These are phyloP conservation scores for Pitangus sulphuratus DNA, from an alignment of 2,797 vertebrate species.

Conservation along the genomic window DNA sequence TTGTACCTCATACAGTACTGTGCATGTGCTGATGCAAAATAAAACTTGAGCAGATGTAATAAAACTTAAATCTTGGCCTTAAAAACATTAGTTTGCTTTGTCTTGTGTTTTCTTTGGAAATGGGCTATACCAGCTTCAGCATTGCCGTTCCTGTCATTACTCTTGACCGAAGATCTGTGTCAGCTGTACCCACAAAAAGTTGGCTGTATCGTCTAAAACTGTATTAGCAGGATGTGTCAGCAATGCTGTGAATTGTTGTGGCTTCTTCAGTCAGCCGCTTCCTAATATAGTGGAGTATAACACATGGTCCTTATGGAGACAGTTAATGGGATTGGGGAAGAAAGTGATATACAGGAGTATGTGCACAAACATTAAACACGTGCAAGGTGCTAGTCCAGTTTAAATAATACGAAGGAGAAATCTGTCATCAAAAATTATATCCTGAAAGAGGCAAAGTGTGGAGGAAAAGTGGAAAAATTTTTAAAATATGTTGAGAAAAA, in stretches of 20 bases:
- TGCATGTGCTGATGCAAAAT: background rate
- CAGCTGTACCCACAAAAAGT: background rate
- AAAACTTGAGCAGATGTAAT: background rate
- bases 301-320: background rate
- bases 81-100: background rate
- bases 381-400: background rate
- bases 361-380: fast-evolving
- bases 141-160: background rate
- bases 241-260: background rate
- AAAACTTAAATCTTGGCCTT: background rate
- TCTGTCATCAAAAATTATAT: background rate
- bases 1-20: background rate
- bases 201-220: background rate
- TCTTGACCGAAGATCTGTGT: background rate
- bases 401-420: background rate
- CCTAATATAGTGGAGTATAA: background rate
- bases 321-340: background rate
- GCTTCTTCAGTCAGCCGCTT: background rate
- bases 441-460: background rate
- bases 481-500: background rate
- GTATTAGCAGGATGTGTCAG: background rate
- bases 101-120: background rate
- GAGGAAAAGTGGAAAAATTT: background rate
- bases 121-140: background rate
- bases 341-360: background rate